Evolutionary conservation across 2,113 vertebrate genomes (phyloP), one percentile per base, ranked within the genome.

Genomic region (Pollachius pollachius): DNA sequence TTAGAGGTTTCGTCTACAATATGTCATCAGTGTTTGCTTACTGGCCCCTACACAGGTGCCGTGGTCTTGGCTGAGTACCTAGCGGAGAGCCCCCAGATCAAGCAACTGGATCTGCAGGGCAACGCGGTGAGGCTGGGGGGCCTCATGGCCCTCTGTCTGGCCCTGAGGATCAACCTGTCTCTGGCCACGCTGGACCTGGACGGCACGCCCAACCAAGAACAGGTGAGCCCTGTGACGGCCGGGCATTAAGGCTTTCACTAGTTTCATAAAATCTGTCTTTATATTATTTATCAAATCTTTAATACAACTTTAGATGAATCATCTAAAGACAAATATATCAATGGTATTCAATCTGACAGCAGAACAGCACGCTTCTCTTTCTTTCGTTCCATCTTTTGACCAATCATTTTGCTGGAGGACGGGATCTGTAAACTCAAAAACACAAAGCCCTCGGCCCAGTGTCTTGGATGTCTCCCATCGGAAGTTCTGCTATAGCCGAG

Each of bases 51-150:
- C 62, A 54, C 57, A 90, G 84, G 85, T 27, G 82, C 82, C 1
- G 87, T 88, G 71, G 83, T 88, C 0, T 21, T 91, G 81, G 92
- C 91, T 0, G 92, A 93, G 82, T 85, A 91, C 71, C 70, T 92
- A 0, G 90, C 81, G 0, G 87, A 90, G 41, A 62, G 76, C 5
- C 69, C 30, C 48, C 16, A 73, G 12, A 84, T 87, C 27, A 85
- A 82, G 72, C 74, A 57, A 0, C 73, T 87, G 80, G 90, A 93
- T 63, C 69, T 91, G 19, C 73, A 81, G 70, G 75, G 84, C 64
- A 93, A 93, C 34, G 65, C 73, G 60, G 70, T 88, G 57, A 65
- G 57, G 41, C 64, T 90, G 0, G 90, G 84, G 62, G 89, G 83
- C 4, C 64, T 91, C 71, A 87, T 92, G 87, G 89, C 89, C 13